These are phyloP conservation scores for Pteruthius melanotis DNA, from an alignment of 2,113 vertebrate genomes.

Conservation along the genomic window DNA sequence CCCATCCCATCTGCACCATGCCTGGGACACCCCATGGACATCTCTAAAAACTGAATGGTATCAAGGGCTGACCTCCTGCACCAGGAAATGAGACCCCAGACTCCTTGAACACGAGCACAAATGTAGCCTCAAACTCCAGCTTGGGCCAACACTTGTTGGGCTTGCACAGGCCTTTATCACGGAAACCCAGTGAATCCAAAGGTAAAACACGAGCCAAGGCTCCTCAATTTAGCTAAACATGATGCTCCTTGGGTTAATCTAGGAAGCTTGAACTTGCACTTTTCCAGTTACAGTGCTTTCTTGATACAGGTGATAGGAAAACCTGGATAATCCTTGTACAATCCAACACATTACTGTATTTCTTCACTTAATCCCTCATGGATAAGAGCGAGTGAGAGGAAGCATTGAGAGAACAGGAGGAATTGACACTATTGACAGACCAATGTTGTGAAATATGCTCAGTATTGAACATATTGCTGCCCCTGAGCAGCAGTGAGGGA, in stretches of 20 bases:
- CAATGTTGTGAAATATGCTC: neutral
- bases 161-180: neutral
- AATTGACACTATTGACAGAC: neutral
- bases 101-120: neutral
- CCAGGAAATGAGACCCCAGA: neutral
- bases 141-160: neutral
- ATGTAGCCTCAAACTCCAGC: neutral
- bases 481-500: neutral
- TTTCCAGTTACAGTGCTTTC: neutral
- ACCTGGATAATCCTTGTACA: neutral
- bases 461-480: neutral
- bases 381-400: neutral
- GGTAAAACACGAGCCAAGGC: fast-evolving
- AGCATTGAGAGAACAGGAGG: neutral
- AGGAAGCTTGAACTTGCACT: neutral
- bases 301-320: neutral
- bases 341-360: neutral
- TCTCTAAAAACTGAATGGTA: neutral
- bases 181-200: neutral
- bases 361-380: neutral
- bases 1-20: neutral
- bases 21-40: fast-evolving
- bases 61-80: neutral
- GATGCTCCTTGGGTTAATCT: neutral
- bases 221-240: neutral